These are phyloP conservation scores for Pocillopora verrucosa DNA, from an alignment of 64 coral and sea anemone species.

Conservation along the genomic window DNA sequence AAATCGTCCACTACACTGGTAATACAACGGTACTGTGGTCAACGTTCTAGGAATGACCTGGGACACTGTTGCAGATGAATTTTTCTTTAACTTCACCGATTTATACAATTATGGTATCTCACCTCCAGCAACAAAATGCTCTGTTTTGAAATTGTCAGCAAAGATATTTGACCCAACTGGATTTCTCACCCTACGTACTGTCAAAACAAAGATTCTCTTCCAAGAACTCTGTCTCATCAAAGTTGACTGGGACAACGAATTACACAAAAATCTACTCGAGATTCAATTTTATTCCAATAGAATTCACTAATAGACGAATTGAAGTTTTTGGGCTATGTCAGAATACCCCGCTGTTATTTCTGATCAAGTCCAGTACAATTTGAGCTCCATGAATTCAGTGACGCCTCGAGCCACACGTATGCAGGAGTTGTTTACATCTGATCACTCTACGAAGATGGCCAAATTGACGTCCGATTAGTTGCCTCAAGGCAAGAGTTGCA, in stretches of 20 bases:
- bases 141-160: no score
- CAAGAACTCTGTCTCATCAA: conserved; percentile 51
- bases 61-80: neutral
- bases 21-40: no score
- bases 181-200: neutral
- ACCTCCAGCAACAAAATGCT: no score
- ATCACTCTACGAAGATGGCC: conserved; percentile 35
- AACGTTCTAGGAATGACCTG: no score
- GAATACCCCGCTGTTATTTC: conserved; percentile 54
- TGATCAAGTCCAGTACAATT: conserved; percentile 4
- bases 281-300: no score
- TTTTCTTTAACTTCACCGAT: no score
- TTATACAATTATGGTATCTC: no score
- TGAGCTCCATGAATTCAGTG: conserved; percentile 56
- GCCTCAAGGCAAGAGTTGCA: conserved; percentile 50
- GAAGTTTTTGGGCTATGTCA: conserved; percentile 19
- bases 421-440: conserved; percentile 52
- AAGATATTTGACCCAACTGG: no score
- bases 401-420: conserved; percentile 46
- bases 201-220: conserved; percentile 43
- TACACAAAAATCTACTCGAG: conserved; percentile 11
- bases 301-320: conserved; percentile 38
- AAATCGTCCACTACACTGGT: conserved; percentile 1
- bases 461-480: conserved; percentile 21
- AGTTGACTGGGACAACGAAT: conserved; percentile 43